phyloP scores from a whole-genome alignment of 2,888 invertebrate species.

The Dichetophora obliterata region DNA sequence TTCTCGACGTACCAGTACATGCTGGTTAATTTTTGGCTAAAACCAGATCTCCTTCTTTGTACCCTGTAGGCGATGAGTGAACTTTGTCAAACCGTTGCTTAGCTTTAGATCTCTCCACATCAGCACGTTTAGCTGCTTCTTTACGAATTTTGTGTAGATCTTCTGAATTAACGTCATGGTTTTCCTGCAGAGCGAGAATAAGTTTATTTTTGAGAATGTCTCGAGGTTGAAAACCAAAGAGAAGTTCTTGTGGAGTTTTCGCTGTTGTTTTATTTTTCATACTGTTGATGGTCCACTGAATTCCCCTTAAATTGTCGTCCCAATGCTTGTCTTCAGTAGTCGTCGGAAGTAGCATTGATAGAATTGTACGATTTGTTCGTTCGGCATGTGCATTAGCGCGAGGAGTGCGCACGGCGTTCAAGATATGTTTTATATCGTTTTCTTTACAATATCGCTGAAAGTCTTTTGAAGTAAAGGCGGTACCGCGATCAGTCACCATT shows the following conservation, averaged over 20 bases:
- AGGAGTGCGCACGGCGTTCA: slow-evolving; percentile 5
- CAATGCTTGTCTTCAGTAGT: neutral
- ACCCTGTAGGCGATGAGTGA: neutral
- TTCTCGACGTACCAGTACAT: neutral
- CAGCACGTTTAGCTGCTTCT: slow-evolving; percentile 20
- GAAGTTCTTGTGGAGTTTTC: neutral
- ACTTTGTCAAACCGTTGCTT: slow-evolving; percentile 38
- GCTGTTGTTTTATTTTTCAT: neutral
- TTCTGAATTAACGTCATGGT: no score
- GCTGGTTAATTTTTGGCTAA: neutral
- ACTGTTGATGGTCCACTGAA: neutral
- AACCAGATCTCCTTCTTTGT: neutral
- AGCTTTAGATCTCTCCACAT: slow-evolving; percentile 14
- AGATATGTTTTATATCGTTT: neutral
- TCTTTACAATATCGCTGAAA: neutral
- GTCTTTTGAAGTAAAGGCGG: slow-evolving; percentile 1
- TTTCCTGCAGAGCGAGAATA: neutral
- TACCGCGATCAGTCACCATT: neutral
- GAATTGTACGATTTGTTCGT: neutral
- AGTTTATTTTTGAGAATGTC: neutral
- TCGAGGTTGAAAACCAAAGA: no score
- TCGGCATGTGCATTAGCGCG: no score
- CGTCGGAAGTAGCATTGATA: neutral
- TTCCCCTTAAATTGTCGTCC: neutral
- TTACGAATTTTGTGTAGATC: neutral